Evolutionary conservation across 2,113 vertebrate genomes (phyloP), one percentile per base, ranked within the genome.

Genomic region (Sinocyclocheilus rhinocerous): DNA sequence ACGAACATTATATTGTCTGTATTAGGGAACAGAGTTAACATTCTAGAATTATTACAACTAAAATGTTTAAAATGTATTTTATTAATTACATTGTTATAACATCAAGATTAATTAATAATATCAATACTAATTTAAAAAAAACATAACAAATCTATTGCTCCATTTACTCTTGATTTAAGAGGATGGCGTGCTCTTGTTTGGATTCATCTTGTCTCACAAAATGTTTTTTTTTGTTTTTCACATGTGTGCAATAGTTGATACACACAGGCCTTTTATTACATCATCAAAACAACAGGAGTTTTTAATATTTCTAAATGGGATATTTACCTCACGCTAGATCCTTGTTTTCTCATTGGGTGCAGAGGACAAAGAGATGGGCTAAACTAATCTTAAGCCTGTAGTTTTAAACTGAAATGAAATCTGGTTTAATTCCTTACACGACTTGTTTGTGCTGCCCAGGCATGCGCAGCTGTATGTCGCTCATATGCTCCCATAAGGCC

Each of bases 391-490:
- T 87, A 91, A 90, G 85, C 86, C 87, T 90, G 55, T 59, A 82
- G 63, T 70, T 89, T 87, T 87, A 89, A 89, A 91, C 91, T 91
- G 90, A 86, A 92, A 92, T 93, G 90, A 89, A 84, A 89, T 88
- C 11, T 72, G 75, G 72, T 81, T 87, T 92, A 94, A 91, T 90
- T 83, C 92, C 91, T 86, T 33, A 0, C 24, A 77, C 3, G 76
- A 86, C 84, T 86, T 92, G 91, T 93, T 93, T 91, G 87, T 89
- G 87, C 86, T 76, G 88, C 90, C 85, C 57, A 81, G 76, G 87
- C 89, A 92, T 90, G 87, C 85, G 81, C 91, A 88, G 92, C 87
- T 89, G 91, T 84, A 88, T 91, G 90, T 87, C 86, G 89, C 88
- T 90, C 86, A 73, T 48, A 59, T 83, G 86, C 84, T 88, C 84